Evolutionary conservation across 2,888 invertebrate genomes (phyloP), one percentile per base, ranked within the genome.

Genomic region (Dysmachus trigonus): DNA sequence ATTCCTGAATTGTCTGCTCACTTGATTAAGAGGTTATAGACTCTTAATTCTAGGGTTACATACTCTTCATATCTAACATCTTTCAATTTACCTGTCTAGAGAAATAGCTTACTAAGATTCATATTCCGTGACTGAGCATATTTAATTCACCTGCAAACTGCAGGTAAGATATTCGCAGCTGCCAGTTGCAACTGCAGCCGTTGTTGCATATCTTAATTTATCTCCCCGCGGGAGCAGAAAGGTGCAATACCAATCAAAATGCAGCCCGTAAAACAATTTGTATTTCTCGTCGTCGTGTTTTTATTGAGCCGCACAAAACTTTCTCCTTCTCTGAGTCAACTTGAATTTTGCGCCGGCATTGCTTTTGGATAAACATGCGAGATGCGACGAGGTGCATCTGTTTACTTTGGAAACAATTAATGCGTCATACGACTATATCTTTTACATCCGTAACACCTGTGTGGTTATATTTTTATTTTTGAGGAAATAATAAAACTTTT

Each of bases 191-290:
- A 41, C 15, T n/a, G 77, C 47, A 77, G 27, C 62, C 10, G 18
- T 22, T 62, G 62, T 62, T 77, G 77, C 77, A 77, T 77, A 77
- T 41, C 41, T 77, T 77, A 47, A 77, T 47, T 77, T 51, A 41
- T 77, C 77, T 77, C 47, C 77, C 27, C 22, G 22, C 62, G 15
- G 22, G 27, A 35, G 47, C 47, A 47, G 77, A 77, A 77, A 77
- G 77, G 77, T 77, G 77, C 47, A 77, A 77, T 77, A 47, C 77
- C 35, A 41, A 77, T 77, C 77, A 77, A 77, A 77, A 77, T 77
- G 77, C 77, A 77, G 30, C 30, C 77, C 38, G 18, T 38, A 77
- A 77, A 47, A 77, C 77, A 77, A 47, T 77, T 77, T 47, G 77
- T 47, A 62, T 27, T n/a, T n/a, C 62, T 47, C 22, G 27, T 77